Evolutionary conservation across 2,888 invertebrate species (phyloP), one percentile per base, ranked within the genome.

Genomic region (Tineola bisselliella): DNA sequence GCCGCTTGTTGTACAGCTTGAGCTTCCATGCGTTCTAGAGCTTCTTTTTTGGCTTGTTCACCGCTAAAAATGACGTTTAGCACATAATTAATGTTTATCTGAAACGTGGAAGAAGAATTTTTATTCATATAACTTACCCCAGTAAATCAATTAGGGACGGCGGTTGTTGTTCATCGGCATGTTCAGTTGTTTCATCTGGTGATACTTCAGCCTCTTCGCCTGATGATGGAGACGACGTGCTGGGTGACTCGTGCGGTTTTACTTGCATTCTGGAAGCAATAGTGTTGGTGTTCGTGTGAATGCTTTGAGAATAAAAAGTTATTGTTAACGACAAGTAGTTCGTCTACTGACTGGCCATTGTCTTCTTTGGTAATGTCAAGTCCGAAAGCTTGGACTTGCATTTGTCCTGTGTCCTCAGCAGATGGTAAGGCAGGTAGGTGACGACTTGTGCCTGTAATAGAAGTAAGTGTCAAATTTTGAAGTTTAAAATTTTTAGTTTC

Each of bases 1-100:
- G 94, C 95, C 0, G 94, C 96, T 74, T 95, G 95, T 70, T 96
- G 96, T 0, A 92, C 94, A 0, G 93, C 94, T 65, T 94, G 94
- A 0, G 94, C 95, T 77, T 95, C 95, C 61, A 91, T 91, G 31
- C 93, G 90, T 65, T 93, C 94, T 68, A 92, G 91, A 0, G 93
- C 93, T 68, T 93, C 92, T 66, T 92, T 90, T 76, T 93, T 91
- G 0, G 94, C 94, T 66, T 94, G 94, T 73, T 95, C 94, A 0
- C 94, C 94, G n/a, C 93, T 92, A 72, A 54, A 77, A 71, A 69
- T 38, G n/a, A n/a, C n/a, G n/a, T n/a, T n/a, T n/a, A n/a, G n/a
- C n/a, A n/a, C n/a, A n/a, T n/a, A n/a, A n/a, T n/a, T n/a, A n/a
- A n/a, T n/a, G n/a, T n/a, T n/a, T n/a, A n/a, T n/a, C n/a, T n/a